Evolutionary conservation across 1,140 invertebrate species (phyloP).

Genomic region (Pectinophora gossypiella): DNA sequence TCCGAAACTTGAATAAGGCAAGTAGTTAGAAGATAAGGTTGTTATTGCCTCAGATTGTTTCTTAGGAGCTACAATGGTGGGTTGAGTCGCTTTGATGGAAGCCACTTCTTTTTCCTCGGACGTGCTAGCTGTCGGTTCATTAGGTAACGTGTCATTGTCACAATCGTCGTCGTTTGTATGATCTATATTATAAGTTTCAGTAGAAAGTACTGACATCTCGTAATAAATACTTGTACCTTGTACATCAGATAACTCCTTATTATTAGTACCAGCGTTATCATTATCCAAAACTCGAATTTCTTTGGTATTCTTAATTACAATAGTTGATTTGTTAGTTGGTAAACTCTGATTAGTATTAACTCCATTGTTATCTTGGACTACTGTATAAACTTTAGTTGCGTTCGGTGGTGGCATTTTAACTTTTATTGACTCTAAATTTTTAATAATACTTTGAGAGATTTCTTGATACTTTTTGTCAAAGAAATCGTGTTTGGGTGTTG

Average conservation of each 20-base stretch:
- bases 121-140: constrained; percentile 39
- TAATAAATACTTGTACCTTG: constrained; percentile 70
- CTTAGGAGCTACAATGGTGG: constrained; percentile 14
- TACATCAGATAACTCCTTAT: constrained; percentile 60
- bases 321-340: constrained; percentile 58
- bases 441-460: constrained; percentile 58
- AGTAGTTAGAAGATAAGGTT: constrained; percentile 21
- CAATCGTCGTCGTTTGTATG: constrained; percentile 57
- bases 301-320: constrained; percentile 68
- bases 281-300: constrained; percentile 60
- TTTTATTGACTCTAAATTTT: constrained; percentile 50
- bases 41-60: constrained; percentile 13
- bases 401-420: constrained; percentile 39
- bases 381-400: constrained; percentile 40
- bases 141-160: constrained; percentile 45
- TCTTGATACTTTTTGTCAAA: constrained; percentile 62
- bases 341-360: constrained; percentile 43
- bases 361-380: constrained; percentile 44
- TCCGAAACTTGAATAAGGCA: constrained; percentile 19
- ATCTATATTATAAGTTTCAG: constrained; percentile 62
- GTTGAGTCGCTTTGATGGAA: constrained; percentile 34
- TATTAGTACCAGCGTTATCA: constrained; percentile 46
- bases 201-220: constrained; percentile 68
- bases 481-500: constrained; percentile 63
- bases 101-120: constrained; percentile 41